phyloP scores from a whole-genome alignment of 35 echinoderm and acorn worm genomes.

The Heliocidaris erythrogramma region DNA sequence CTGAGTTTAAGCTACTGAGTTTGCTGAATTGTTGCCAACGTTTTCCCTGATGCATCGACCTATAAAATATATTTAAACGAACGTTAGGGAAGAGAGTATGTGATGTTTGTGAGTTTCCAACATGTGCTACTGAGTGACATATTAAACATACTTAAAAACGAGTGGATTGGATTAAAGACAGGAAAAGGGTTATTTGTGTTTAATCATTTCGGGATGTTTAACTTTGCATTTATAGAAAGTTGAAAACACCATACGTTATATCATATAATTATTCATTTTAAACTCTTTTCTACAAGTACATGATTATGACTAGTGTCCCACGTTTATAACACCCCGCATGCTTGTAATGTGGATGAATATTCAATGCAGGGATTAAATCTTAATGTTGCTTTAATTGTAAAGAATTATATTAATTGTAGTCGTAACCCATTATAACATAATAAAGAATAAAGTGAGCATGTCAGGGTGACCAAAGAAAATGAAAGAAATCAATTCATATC shows the following conservation, averaged over 20 bases:
- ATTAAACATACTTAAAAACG: background rate
- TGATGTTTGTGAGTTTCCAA: background rate
- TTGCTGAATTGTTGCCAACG: conserved; percentile 8
- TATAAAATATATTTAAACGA: background rate
- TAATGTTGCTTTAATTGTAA: no score
- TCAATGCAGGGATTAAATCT: no score
- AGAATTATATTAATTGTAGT: no score
- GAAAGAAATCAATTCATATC: no score
- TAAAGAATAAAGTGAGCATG: no score
- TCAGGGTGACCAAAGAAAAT: no score
- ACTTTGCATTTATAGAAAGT: background rate
- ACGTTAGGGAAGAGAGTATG: background rate
- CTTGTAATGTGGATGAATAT: no score
- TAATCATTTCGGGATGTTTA: background rate
- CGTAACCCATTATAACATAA: no score
- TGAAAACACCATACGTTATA: background rate
- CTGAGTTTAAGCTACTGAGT: no score
- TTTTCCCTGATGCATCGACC: background rate
- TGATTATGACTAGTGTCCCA: no score
- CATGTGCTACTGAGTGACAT: background rate
- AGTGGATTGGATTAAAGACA: background rate
- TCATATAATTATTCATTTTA: background rate
- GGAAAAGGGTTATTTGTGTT: background rate
- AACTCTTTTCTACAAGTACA: no score
- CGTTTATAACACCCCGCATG: no score